Conservation (phyloP, 2,797 vertebrate species). For the Emydoidea blandingii region DNA sequence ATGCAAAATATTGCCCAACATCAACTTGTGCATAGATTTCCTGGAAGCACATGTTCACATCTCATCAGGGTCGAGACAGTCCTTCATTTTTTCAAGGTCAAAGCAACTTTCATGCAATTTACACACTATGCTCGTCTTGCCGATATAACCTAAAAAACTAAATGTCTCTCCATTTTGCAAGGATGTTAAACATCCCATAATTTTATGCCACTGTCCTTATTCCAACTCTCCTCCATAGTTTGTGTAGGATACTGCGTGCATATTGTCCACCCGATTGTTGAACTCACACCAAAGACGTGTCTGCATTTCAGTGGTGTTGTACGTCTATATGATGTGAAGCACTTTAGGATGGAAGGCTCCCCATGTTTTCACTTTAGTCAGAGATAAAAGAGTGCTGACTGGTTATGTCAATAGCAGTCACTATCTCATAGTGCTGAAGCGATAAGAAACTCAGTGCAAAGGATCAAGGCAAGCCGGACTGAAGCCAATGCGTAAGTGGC, state of each 20-base stretch:
- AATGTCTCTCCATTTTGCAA: not conserved
- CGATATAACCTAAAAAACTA: not conserved
- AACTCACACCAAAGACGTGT: not conserved
- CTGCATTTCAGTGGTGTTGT: not conserved
- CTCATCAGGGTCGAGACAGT: not conserved
- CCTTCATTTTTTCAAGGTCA: not conserved
- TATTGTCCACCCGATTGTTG: not conserved
- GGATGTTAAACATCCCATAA: rapidly evolving
- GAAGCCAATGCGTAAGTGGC: not conserved
- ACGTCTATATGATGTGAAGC: not conserved
- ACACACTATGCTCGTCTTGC: not conserved
- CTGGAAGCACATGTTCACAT: not conserved
- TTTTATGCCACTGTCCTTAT: not conserved
- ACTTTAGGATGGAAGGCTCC: not conserved
- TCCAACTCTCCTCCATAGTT: not conserved
- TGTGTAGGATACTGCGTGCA: rapidly evolving
- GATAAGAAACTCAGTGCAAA: not conserved
- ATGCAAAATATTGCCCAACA: not conserved
- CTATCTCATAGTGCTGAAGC: rapidly evolving
- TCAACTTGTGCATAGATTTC: not conserved
- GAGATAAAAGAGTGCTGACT: not conserved
- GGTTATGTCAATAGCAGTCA: not conserved
- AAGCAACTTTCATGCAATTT: not conserved
- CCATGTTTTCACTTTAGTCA: not conserved
- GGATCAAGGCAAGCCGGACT: not conserved